A percentile compares a stretch with the other conserved stretches of the same genome.
phyloP scores from a whole-genome alignment of 2,797 vertebrate genomes.

The Squalus acanthias region DNA sequence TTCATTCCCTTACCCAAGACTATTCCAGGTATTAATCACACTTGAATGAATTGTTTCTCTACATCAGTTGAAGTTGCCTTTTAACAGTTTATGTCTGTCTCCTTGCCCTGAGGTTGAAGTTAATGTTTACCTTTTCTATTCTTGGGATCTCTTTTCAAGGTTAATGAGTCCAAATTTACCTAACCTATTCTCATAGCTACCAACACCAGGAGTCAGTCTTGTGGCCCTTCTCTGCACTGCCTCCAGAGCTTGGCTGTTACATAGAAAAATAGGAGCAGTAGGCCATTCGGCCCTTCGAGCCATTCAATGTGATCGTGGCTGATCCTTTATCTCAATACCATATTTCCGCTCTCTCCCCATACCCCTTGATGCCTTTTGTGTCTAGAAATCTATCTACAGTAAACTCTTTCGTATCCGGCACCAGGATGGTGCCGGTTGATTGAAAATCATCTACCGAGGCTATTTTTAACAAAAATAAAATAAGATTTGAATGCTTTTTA shows the following conservation, averaged over 20 bases:
- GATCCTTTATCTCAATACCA: no score
- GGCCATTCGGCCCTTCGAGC: no score
- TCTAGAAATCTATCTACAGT: no score
- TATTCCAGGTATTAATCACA: neutral
- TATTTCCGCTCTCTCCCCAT: no score
- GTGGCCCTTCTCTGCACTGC: neutral
- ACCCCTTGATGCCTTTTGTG: no score
- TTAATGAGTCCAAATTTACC: neutral
- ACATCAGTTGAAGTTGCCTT: neutral
- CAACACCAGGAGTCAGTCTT: neutral
- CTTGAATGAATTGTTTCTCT: neutral
- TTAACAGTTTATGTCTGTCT: neutral
- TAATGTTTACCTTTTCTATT: neutral
- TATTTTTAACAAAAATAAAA: no score
- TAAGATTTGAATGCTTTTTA: no score
- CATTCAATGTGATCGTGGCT: no score
- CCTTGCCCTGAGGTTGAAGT: neutral
- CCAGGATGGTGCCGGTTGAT: no score
- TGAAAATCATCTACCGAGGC: no score
- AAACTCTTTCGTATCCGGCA: no score
- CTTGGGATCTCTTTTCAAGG: neutral
- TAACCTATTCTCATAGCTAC: neutral
- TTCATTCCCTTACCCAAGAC: neutral
- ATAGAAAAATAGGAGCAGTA: no score
- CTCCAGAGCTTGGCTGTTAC: neutral